Evolutionary conservation across 2,888 invertebrate species (phyloP), one percentile per base, ranked within the genome.

Genomic region (Epirrita christyi): DNA sequence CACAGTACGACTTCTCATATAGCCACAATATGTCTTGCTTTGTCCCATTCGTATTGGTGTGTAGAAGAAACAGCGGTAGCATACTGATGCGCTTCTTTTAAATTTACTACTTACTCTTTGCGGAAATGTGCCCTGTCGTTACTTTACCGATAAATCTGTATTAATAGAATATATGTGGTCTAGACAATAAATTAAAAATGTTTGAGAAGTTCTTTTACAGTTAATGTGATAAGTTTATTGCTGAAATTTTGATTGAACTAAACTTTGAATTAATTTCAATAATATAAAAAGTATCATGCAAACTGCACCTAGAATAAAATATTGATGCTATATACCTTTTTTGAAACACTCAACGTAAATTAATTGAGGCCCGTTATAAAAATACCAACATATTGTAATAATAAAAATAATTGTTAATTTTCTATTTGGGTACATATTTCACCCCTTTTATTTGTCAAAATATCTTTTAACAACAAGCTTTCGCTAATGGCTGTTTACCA

Each of bases 41-140:
- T 87, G 86, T 83, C 86, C 85, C 81, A 79, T 82, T 83, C 81
- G 78, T 50, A 50, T 57, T 57, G 56, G 77, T 74, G 81, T 77
- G 76, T 77, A 84, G 80, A 81, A 81, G 80, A 76, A 75, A 84
- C 87, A 81, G 66, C 73, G 73, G 71, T 78, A 68, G 90, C 87
- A 92, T 92, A 92, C 89, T 89, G 86, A 91, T 92, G 85, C 75
- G 82, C 78, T 84, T 81, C 83, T 85, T 85, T 88, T 84, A 82
- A 88, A 88, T 89, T 85, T 90, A 88, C 89, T 88, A 86, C 85
- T 71, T 32, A 61, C 57, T 61, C 58, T 61, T 51, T 52, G 51
- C 61, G 51, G 51, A 47, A 55, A 53, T 58, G 44, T 51, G 28
- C 51, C 47, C 45, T 57, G 51, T 50, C 51, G 49, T 55, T 51